Percentiles rank a stretch among this genome's conserved stretches.
phyloP scores from a whole-genome alignment of 2,888 invertebrate genomes.

The Notodonta dromedarius region DNA sequence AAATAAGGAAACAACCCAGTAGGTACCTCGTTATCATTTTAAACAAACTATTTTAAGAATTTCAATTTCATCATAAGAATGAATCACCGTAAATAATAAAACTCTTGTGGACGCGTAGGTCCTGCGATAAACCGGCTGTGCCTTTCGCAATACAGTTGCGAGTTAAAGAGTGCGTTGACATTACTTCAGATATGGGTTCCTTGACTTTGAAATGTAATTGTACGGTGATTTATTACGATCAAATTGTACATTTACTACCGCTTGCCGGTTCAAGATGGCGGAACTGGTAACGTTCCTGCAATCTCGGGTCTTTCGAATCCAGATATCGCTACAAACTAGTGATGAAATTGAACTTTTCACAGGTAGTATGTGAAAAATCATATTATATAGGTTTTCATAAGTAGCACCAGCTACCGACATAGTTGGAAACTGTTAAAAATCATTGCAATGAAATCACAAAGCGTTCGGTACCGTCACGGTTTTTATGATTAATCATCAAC shows the following conservation, averaged over 20 bases:
- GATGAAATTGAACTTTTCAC: no score
- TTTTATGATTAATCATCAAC: no score
- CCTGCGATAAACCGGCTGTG: conserved; percentile 13
- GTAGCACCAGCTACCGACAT: no score
- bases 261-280: conserved; percentile 7
- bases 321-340: not conserved
- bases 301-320: no score
- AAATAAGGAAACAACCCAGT: not conserved
- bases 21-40: conserved; percentile 7
- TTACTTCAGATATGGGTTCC: conserved; percentile 18
- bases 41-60: conserved; percentile 10
- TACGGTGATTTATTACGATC: not conserved
- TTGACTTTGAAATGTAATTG: conserved; percentile 14
- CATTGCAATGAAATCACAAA: no score
- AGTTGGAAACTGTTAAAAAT: no score
- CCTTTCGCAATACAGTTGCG: conserved; percentile 14
- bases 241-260: conserved; percentile 7
- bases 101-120: not conserved
- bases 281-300: not conserved
- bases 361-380: no score
- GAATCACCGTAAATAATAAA: conserved; percentile 7
- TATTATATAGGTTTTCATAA: no score
- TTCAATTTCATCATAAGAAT: conserved; percentile 6
- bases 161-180: conserved; percentile 16
- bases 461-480: no score